Base-by-base conservation (phyloP, 1,140 invertebrate genomes). In the Caenorhabditis latens region DNA sequence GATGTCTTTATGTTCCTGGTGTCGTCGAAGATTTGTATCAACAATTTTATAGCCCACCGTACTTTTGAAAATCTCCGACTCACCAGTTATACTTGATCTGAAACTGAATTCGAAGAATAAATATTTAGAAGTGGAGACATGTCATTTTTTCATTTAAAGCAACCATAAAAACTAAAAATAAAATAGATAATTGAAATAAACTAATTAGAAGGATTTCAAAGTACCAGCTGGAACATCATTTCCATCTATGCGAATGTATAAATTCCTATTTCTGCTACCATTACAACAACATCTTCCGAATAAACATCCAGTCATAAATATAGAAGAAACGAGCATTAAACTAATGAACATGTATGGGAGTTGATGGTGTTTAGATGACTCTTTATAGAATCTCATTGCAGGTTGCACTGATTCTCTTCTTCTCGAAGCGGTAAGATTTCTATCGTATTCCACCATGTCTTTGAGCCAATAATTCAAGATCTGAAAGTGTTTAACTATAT, bases 401-500 rank as follows among this genome's bases (percentile, higher is more conserved):
- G 46, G 43, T 53, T 79, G 32, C 42, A n/a, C 13, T n/a, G 42
- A 4, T 50, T 42, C 13, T 50, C 32, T 24, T 32, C 24, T 79
- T 24, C n/a, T 79, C 9, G 11, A n/a, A 6, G 7, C 43, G 21
- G 71, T 79, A 1, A 79, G 8, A n/a, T 79, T 48, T 24, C 53
- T 79, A n/a, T 79, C 71, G 19, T 50, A 79, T 50, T 48, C 71
- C 13, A 79, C 46, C 71, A 79, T 79, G 42, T 79, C 71, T 50
- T 79, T 79, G 19, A 79, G n/a, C 71, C 71, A 79, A 14, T 79
- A 79, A 40, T 79, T 79, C 4, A 79, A 53, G 4, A 79, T 79
- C 71, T 79, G 71, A 79, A 79, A 19, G 8, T 32, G 6, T 6
- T 11, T 63, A 7, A 40, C 5, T 13, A 32, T 63, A 0, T 32